These are phyloP conservation scores for Halichoerus grypus DNA, from an alignment of 2,113 vertebrate species.

Conservation along the genomic window DNA sequence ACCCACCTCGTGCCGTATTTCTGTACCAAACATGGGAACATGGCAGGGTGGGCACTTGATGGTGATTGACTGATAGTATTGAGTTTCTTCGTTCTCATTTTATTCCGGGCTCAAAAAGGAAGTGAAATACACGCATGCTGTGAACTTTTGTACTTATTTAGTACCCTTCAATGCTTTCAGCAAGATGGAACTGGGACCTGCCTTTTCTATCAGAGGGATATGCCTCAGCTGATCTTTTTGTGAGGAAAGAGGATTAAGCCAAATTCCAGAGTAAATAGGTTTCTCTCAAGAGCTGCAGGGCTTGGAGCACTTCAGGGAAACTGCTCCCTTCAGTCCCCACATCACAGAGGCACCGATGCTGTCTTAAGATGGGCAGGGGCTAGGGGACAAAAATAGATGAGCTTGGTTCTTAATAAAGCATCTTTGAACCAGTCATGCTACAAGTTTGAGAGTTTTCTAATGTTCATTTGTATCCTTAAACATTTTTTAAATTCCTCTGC, in stretches of 20 bases:
- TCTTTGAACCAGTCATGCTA: not conserved
- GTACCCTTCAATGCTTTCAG: not conserved
- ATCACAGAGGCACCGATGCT: not conserved
- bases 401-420: not conserved
- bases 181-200: not conserved
- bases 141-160: not conserved
- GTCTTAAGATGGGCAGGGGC: rapidly evolving
- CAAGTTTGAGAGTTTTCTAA: not conserved
- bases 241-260: not conserved
- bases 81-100: not conserved
- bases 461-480: not conserved
- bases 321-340: not conserved
- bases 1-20: not conserved
- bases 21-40: not conserved
- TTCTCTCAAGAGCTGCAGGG: not conserved
- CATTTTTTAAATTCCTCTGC: not conserved
- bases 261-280: not conserved
- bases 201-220: not conserved
- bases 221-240: not conserved
- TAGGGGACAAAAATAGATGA: not conserved
- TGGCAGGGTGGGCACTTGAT: not conserved
- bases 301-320: not conserved
- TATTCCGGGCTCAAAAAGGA: not conserved
- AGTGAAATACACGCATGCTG: not conserved
- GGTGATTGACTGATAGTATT: not conserved